phyloP scores from a whole-genome alignment of 2,888 invertebrate genomes.

The Acleris laterana region DNA sequence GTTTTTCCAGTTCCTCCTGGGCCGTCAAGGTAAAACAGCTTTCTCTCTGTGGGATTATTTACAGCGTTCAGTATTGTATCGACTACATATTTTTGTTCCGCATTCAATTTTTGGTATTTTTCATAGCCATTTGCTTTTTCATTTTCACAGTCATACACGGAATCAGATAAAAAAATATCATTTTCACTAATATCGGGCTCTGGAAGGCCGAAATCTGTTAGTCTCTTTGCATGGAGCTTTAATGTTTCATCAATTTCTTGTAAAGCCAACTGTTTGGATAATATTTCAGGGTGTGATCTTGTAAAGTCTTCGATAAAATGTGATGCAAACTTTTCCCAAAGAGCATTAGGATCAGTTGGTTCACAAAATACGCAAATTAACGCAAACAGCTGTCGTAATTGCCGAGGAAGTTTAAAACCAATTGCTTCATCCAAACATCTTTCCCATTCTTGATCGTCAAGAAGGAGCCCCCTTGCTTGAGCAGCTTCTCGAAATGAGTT shows the following conservation, averaged over 20 bases:
- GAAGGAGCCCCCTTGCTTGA: constrained; percentile 26
- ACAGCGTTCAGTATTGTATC: constrained; percentile 2
- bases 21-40: constrained; percentile 10
- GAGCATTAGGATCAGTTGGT: constrained; percentile 34
- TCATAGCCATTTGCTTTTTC: too few species aligned
- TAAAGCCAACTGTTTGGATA: neutral
- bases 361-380: constrained; percentile 39
- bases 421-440: constrained; percentile 37
- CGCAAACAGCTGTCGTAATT: constrained; percentile 41
- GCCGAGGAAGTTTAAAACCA: constrained; percentile 39
- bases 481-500: constrained; percentile 30
- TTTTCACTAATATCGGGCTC: too few species aligned
- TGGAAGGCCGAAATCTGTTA: too few species aligned
- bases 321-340: constrained; percentile 17
- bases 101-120: constrained; percentile 1
- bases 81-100: neutral
- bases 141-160: too few species aligned
- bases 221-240: too few species aligned
- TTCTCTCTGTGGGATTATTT: neutral
- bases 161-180: too few species aligned
- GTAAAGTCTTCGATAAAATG: constrained; percentile 34
- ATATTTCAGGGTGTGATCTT: constrained; percentile 37
- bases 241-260: too few species aligned
- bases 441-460: constrained; percentile 32
- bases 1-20: constrained; percentile 21